Conservation (phyloP, 2,888 invertebrate genomes). For the Thymelicus lineola region DNA sequence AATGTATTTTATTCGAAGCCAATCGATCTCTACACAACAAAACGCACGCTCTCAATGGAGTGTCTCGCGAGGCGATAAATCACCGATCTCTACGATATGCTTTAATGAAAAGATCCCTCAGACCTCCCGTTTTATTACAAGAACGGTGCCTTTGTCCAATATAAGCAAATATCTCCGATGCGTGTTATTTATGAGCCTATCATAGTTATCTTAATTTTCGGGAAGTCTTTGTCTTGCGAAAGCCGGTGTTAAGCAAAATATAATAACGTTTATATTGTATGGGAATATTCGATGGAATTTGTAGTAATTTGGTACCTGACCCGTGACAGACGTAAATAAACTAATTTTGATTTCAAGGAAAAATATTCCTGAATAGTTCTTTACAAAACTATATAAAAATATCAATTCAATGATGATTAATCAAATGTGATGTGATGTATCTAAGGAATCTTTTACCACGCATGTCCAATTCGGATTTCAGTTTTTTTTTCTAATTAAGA, state of each 20-base stretch:
- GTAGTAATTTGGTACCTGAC: neutral
- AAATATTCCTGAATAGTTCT: too few species aligned
- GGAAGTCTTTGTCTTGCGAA: conserved; percentile 20
- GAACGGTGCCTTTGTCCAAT: conserved; percentile 38
- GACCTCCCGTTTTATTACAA: conserved; percentile 67
- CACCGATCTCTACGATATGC: conserved; percentile 73
- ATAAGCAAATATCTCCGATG: conserved; percentile 38
- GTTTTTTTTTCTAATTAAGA: neutral
- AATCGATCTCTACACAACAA: conserved; percentile 81
- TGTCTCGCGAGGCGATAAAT: conserved; percentile 80
- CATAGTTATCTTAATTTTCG: conserved; percentile 38
- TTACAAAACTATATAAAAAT: too few species aligned
- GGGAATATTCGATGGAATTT: conserved; percentile 1
- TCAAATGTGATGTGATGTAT: too few species aligned
- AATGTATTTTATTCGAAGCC: conserved; percentile 81
- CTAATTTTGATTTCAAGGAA: too few species aligned
- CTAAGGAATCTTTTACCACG: too few species aligned
- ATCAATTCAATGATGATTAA: too few species aligned
- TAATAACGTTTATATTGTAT: conserved; percentile 28
- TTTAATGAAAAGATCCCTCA: conserved; percentile 78
- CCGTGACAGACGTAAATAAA: neutral
- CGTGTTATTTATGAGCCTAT: conserved; percentile 36
- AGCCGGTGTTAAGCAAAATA: conserved; percentile 28
- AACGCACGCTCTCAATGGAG: conserved; percentile 77
- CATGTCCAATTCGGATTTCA: too few species aligned